Conservation (phyloP, 2,888 invertebrate species). For the Synergus itoensis region DNA sequence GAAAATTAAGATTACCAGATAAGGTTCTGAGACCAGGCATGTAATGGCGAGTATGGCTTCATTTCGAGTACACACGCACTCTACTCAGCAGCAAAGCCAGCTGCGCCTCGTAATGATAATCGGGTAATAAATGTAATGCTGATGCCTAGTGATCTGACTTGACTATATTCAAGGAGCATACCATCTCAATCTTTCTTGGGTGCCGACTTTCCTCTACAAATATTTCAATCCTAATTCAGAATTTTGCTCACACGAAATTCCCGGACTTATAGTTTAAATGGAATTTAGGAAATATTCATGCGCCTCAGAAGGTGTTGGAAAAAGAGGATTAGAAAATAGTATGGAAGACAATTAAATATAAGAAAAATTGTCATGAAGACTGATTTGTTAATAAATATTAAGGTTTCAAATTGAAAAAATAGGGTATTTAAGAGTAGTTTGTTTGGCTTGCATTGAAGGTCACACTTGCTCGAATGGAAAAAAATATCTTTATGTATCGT, state of each 20-base stretch:
- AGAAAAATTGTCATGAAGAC: no score
- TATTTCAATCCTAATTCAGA: neutral
- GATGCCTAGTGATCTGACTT: slow-evolving; percentile 10
- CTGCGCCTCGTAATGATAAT: slow-evolving; percentile 66
- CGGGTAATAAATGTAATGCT: slow-evolving; percentile 64
- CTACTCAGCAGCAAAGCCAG: slow-evolving; percentile 31
- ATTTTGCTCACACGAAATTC: no score
- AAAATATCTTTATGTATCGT: slow-evolving; percentile 3
- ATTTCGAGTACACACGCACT: slow-evolving; percentile 59
- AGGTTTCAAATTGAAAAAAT: no score
- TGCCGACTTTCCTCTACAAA: neutral
- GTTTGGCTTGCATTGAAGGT: neutral
- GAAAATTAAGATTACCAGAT: slow-evolving; percentile 73
- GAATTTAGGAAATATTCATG: no score
- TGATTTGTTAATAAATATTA: no score
- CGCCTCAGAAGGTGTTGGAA: no score
- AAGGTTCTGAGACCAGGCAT: slow-evolving; percentile 54
- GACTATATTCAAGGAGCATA: neutral
- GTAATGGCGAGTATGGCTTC: slow-evolving; percentile 61
- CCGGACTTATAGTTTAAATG: no score
- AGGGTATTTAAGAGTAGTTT: no score
- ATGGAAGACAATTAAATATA: no score
- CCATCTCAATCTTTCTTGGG: neutral
- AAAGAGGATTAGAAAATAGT: no score
- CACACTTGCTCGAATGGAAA: neutral